Evolutionary conservation across 2,113 vertebrate species (phyloP), one percentile per base, ranked within the genome.

Genomic region (Ctenodactylus gundi): DNA sequence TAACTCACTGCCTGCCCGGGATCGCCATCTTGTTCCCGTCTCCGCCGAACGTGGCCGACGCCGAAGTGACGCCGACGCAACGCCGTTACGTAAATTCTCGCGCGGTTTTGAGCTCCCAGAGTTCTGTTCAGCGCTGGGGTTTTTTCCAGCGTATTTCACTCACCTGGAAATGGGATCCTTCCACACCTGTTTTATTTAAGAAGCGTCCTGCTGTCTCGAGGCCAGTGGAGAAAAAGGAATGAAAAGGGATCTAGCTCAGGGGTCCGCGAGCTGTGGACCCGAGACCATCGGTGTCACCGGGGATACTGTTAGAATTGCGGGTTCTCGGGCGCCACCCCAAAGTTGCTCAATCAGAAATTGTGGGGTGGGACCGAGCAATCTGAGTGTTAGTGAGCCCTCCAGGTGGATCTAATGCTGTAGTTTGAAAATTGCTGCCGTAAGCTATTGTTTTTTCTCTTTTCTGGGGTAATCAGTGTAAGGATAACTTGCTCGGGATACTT

Each of bases 1-100:
- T 29, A 97, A 99, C 99, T 99, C 98, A 99, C 99, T 99, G 98
- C 98, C 98, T 99, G 94, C 98, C 95, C 85, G 98, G 91, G 75
- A 98, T 97, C 98, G 99, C 99, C 99, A 99, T 99, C 97, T 99
- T 99, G 95, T 49, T 85, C 92, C 77, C 58, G 93, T 58, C 91
- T 94, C 83, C 92, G 80, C 75, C 39, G 60, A 92, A 90, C 93
- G 94, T 92, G 72, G 87, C 82, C 41, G 70, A 15, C 62, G 84
- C 53, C 17, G 25, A 39, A 84, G 91, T 67, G 6, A 83, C 81
- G 25, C 31, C 8, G 46, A 85, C 58, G 86, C 60, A 29, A 81
- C 72, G 81, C 17, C 49, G 4, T 73, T 75, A 18, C 83, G 85
- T 65, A 58, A 81, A 80, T 49, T 97, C 97, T 96, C 93, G 93